phyloP scores from a whole-genome alignment of 23 tunicate genomes.

The Ascidia mentula region DNA sequence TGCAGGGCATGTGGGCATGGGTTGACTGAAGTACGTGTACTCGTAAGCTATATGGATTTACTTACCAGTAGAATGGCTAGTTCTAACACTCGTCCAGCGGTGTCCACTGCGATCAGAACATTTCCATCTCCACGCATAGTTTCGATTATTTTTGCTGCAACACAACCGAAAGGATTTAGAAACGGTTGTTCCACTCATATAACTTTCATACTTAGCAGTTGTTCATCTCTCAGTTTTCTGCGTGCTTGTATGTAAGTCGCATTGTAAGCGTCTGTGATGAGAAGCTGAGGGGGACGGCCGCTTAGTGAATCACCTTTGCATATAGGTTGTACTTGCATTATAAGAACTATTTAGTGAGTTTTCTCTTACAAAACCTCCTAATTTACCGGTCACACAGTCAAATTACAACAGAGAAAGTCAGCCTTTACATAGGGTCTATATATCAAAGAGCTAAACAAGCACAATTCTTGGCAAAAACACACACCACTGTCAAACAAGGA shows the following conservation, averaged over 20 bases:
- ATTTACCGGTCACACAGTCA: too few species aligned
- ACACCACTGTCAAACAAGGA: constrained; percentile 44
- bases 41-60: too few species aligned
- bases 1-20: too few species aligned
- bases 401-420: too few species aligned
- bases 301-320: constrained; percentile 61
- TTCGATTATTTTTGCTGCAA: constrained; percentile 74
- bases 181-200: neutral
- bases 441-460: too few species aligned
- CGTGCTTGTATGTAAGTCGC: constrained; percentile 82
- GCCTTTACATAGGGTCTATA: too few species aligned
- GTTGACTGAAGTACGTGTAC: too few species aligned
- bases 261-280: constrained; percentile 93
- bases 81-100: constrained; percentile 97
- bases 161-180: neutral
- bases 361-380: too few species aligned
- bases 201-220: constrained; percentile 44
- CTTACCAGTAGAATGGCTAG: constrained; percentile 88
- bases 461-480: too few species aligned
- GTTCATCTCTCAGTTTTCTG: constrained; percentile 77
- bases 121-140: constrained; percentile 90
- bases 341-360: too few species aligned
- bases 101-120: constrained; percentile 91
- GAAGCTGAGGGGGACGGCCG: constrained; percentile 78
- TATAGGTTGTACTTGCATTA: too few species aligned